These are phyloP conservation scores for Leuciscus waleckii DNA, from an alignment of 2,797 vertebrate species.

Conservation along the genomic window DNA sequence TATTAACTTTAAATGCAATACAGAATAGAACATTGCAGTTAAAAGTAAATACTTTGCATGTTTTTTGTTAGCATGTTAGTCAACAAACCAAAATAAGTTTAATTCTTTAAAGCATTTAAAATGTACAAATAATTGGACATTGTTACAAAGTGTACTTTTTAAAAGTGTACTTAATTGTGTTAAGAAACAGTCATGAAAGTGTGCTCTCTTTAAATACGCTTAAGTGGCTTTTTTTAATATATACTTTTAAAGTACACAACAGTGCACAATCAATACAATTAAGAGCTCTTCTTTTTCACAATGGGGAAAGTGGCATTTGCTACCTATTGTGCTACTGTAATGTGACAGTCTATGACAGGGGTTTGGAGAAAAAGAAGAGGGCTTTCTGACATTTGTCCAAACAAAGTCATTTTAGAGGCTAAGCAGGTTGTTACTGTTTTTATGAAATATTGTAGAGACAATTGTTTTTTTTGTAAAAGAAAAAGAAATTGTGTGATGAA, in stretches of 20 bases:
- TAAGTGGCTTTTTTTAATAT: not conserved
- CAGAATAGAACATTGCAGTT: not conserved
- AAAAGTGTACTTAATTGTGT: no score
- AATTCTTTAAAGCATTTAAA: no score
- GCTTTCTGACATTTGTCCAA: not conserved
- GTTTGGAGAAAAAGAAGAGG: not conserved
- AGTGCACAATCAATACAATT: not conserved
- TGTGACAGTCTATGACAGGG: not conserved
- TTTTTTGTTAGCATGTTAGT: not conserved
- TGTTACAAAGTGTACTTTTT: no score
- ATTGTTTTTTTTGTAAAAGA: not conserved
- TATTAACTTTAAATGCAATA: not conserved
- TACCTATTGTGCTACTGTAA: constrained; percentile 11
- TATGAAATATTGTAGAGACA: not conserved
- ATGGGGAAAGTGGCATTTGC: not conserved
- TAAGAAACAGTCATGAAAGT: not conserved
- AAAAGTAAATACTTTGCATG: not conserved
- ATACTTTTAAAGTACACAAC: not conserved
- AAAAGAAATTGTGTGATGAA: not conserved
- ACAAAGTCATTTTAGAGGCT: not conserved
- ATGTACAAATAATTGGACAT: no score
- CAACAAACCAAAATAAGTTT: no score
- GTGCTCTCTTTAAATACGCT: not conserved
- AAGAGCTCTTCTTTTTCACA: not conserved
- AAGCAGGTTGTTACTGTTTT: not conserved